Percentiles rank a stretch among this genome's conserved stretches.
Conservation (phyloP, 2,888 invertebrate genomes). For the Euplexia lucipara region DNA sequence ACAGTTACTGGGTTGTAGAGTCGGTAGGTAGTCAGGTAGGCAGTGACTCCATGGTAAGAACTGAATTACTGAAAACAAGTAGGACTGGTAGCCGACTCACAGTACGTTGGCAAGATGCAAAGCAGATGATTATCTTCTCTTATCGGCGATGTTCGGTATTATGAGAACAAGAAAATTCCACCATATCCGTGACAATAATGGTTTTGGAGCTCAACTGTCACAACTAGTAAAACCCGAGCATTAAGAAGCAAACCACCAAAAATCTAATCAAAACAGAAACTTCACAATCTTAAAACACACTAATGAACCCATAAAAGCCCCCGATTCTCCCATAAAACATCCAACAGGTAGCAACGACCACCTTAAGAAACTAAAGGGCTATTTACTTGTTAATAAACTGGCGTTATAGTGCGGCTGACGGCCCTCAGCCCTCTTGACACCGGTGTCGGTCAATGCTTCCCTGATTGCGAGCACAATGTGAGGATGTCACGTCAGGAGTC, state of each 20-base stretch:
- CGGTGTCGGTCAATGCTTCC: constrained; percentile 83
- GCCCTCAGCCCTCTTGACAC: constrained; percentile 64
- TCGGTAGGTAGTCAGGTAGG: no score
- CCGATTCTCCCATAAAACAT: constrained; percentile 4
- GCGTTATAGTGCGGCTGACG: constrained; percentile 9
- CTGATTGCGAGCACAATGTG: constrained; percentile 83
- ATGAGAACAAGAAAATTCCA: no score
- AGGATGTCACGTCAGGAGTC: constrained; percentile 83
- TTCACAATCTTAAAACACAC: neutral
- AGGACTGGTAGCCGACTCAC: no score
- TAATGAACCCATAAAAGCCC: neutral
- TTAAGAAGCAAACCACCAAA: neutral
- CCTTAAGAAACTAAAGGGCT: constrained; percentile 17
- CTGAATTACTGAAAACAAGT: no score
- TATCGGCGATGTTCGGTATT: no score
- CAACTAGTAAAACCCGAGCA: neutral
- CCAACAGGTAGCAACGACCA: constrained; percentile 30
- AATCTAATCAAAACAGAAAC: neutral
- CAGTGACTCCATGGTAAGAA: no score
- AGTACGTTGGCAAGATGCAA: no score
- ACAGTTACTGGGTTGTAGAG: no score
- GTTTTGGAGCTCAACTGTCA: no score
- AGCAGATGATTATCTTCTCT: no score
- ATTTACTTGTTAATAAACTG: constrained; percentile 48
- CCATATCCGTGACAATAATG: no score